phyloP scores from a whole-genome alignment of 2,797 vertebrate species.

The Hippoglossus hippoglossus region DNA sequence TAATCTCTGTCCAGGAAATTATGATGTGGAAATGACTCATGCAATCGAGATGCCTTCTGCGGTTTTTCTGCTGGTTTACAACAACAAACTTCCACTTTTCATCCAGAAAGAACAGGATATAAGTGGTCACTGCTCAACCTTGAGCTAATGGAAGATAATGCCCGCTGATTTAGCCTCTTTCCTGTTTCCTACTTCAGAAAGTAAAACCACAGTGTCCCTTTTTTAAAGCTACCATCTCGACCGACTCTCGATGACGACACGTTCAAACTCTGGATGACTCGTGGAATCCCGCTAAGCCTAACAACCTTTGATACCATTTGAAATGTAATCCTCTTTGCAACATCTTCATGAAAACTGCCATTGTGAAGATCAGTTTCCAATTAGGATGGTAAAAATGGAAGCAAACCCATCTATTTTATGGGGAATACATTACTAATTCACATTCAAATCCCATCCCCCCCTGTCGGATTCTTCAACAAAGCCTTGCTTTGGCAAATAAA shows the following conservation, averaged over 20 bases:
- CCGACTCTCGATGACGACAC: slow-evolving; percentile 40
- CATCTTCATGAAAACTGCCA: slow-evolving; percentile 60
- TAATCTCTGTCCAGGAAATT: slow-evolving; percentile 22
- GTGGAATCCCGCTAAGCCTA: slow-evolving; percentile 65
- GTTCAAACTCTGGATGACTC: slow-evolving; percentile 57
- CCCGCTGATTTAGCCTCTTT: slow-evolving; percentile 22
- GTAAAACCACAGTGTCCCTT: slow-evolving; percentile 18
- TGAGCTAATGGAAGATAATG: slow-evolving; percentile 28
- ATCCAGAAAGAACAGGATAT: slow-evolving; percentile 26
- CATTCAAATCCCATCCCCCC: slow-evolving; percentile 22
- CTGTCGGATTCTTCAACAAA: slow-evolving; percentile 27
- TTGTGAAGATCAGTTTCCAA: slow-evolving; percentile 64
- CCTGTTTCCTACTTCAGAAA: slow-evolving; percentile 8
- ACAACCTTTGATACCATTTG: slow-evolving; percentile 64
- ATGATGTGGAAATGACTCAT: slow-evolving; percentile 35
- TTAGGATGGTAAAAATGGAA: slow-evolving; percentile 58
- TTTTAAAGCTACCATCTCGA: slow-evolving; percentile 34
- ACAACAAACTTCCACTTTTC: slow-evolving; percentile 31
- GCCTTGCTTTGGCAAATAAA: slow-evolving; percentile 17
- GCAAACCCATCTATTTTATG: slow-evolving; percentile 23
- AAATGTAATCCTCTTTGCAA: slow-evolving; percentile 71
- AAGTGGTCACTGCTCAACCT: slow-evolving; percentile 42
- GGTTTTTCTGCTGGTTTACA: slow-evolving; percentile 39
- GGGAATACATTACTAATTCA: slow-evolving; percentile 35
- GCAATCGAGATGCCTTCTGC: slow-evolving; percentile 17